Evolutionary conservation across 2,113 vertebrate genomes (phyloP).

Genomic region (Laticauda laticaudata): DNA sequence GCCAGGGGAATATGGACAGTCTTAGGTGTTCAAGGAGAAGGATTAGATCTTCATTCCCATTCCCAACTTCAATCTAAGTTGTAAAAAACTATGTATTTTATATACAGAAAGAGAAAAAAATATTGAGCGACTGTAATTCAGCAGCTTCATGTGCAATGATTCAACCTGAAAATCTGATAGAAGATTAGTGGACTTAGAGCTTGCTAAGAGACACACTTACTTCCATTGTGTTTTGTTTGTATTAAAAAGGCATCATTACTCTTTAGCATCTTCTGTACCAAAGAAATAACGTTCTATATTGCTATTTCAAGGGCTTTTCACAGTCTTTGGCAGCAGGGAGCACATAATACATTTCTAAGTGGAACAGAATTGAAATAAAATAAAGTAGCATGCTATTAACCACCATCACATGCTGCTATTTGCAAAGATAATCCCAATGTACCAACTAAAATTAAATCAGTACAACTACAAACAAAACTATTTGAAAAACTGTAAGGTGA

Average conservation of each 20-base stretch:
- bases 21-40: neutral
- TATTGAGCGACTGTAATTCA: neutral
- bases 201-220: neutral
- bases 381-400: neutral
- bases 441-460: neutral
- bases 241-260: neutral
- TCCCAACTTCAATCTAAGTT: neutral
- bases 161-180: neutral
- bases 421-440: neutral
- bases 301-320: neutral
- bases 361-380: neutral
- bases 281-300: neutral
- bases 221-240: neutral
- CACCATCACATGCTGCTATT: neutral
- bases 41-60: neutral
- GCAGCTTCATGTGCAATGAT: neutral
- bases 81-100: neutral
- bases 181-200: neutral
- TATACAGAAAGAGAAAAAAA: neutral
- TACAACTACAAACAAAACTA: neutral
- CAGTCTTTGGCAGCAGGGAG: neutral
- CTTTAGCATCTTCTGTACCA: neutral
- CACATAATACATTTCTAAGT: neutral
- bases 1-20: neutral
- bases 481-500: neutral